These are phyloP conservation scores for Loris lydekkerianus DNA, from an alignment of 2,797 vertebrate genomes.

Conservation along the genomic window DNA sequence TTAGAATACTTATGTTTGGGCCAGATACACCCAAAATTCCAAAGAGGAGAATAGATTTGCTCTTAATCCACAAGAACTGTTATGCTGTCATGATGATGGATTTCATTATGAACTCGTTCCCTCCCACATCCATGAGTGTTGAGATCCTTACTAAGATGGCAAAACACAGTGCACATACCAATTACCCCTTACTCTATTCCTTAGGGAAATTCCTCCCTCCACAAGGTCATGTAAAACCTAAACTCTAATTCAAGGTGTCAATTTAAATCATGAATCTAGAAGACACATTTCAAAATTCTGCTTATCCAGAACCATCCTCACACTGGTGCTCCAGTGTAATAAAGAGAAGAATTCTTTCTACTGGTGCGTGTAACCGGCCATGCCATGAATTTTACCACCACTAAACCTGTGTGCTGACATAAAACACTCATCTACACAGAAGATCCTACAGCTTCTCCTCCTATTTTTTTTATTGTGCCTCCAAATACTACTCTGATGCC, in stretches of 20 bases:
- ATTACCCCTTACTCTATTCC: not conserved
- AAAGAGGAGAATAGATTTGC: not conserved
- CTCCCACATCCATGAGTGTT: not conserved
- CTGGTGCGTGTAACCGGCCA: not conserved
- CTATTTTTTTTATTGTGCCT: not conserved
- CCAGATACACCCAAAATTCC: not conserved
- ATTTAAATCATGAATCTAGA: constrained; percentile 16
- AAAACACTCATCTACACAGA: not conserved
- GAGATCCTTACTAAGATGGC: not conserved
- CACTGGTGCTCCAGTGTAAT: not conserved
- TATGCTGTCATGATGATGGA: not conserved
- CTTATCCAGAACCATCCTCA: not conserved
- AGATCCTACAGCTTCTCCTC: not conserved
- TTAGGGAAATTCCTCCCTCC: not conserved
- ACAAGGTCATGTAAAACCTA: not conserved
- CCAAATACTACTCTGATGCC: not conserved
- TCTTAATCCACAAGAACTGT: not conserved
- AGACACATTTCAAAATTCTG: not conserved
- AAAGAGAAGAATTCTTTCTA: not conserved
- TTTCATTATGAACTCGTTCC: not conserved
- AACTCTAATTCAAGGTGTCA: not conserved
- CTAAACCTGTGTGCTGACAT: not conserved
- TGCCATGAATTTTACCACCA: not conserved
- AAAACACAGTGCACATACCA: not conserved
- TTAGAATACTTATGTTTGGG: not conserved